Base-by-base conservation (phyloP, 2,888 invertebrate genomes). In the Brachypalpus laphriformis region DNA sequence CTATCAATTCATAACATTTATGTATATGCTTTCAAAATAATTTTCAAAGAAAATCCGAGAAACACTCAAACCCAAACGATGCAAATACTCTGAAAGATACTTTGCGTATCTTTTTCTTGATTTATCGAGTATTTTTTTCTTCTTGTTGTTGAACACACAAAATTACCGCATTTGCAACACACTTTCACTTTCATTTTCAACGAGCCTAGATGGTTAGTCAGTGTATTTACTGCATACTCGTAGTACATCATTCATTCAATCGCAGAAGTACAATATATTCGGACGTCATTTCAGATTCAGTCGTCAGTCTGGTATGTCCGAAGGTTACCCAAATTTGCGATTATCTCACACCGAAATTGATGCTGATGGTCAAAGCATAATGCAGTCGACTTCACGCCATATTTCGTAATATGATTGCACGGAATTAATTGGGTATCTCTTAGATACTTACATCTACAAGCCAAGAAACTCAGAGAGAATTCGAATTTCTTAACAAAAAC, bases 121-220 rank as follows among this genome's bases (percentile, higher is more conserved):
- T 56, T 70, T 57, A 31, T 56, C 20, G 16, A 28, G 14, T 28
- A 14, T 56, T 40, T 42, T 28, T 31, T 37, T 45, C 4, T 28
- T 5, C 20, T 5, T 8, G 4, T 14, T 28, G 14, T 40, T 42
- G 1, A 45, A 8, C 31, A 47, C 47, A 63, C 28, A 16, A 28
- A 18, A 45, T 47, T 47, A 56, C 20, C 28, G 14, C 42, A 45
- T 45, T 57, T 45, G 25, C n/a, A 37, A 37, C 5, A 40, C 59
- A 72, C 72, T 72, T 72, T 72, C 72, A 61, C 72, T 72, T 71
- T 71, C n/a, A 40, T 25, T 16, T 51, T 22, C n/a, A 65, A 49
- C 68, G 22, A 22, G 25, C 45, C 14, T 49, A 28, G 31, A 31
- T 34, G 22, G 56, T 18, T 56, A 57, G 37, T 47, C 47, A 57